These are phyloP conservation scores for Macaria liturata DNA, from an alignment of 2,888 invertebrate species.

Conservation along the genomic window DNA sequence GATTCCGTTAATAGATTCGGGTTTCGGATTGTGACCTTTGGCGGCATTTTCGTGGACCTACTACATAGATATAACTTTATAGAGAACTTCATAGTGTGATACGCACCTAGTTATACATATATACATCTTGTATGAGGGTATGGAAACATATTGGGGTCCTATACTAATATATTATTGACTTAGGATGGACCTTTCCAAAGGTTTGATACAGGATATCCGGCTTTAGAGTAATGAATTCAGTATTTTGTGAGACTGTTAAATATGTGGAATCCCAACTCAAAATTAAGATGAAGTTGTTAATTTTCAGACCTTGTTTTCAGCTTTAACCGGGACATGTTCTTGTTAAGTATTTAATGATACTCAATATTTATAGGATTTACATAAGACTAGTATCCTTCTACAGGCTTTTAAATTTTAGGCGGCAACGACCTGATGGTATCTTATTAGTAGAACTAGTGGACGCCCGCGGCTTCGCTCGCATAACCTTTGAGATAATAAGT, in stretches of 20 bases:
- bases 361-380: too few species aligned
- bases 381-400: too few species aligned
- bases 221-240: conserved; percentile 10
- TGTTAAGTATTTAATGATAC: too few species aligned
- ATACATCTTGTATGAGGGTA: conserved; percentile 6
- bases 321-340: too few species aligned
- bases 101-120: not conserved
- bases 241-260: conserved; percentile 3
- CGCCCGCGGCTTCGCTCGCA: too few species aligned
- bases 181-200: conserved; percentile 14
- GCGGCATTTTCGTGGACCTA: conserved; percentile 6
- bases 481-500: too few species aligned
- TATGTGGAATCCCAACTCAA: not conserved
- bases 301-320: too few species aligned
- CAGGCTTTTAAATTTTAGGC: too few species aligned
- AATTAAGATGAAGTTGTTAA: not conserved
- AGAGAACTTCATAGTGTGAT: not conserved
- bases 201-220: conserved; percentile 13
- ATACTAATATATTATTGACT: conserved; percentile 16
- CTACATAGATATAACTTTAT: not conserved
- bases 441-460: too few species aligned
- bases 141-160: conserved; percentile 11
- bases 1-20: conserved; percentile 15
- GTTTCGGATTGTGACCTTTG: conserved; percentile 3
- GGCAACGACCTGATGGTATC: too few species aligned